Conservation (phyloP, 2,113 vertebrate genomes). For the Cyanistes caeruleus region DNA sequence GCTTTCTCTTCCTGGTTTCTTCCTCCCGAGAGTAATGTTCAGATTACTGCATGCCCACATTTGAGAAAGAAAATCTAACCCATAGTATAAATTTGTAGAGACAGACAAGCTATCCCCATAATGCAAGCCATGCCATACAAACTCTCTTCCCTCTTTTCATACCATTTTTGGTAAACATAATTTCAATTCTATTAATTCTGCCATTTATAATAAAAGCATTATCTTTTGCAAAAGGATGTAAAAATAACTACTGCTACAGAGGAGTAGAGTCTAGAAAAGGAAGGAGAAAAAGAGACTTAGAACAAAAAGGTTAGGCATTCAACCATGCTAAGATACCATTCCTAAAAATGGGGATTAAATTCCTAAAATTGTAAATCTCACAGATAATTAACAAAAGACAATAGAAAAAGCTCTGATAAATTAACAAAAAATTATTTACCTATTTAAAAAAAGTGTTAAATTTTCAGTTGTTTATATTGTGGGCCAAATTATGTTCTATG, state of each 20-base stretch:
- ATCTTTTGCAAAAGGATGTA: neutral
- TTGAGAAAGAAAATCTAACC: slow-evolving; percentile 7
- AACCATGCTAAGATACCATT: neutral
- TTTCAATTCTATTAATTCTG: neutral
- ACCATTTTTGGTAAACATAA: neutral
- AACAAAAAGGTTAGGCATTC: neutral
- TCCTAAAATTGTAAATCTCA: neutral
- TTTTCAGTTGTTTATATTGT: neutral
- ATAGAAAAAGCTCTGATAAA: neutral
- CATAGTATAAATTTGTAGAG: neutral
- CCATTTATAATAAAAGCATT: neutral
- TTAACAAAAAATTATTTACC: neutral
- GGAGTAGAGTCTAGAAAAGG: neutral
- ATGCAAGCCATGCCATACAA: neutral
- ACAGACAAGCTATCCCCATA: neutral
- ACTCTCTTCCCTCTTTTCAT: neutral
- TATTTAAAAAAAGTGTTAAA: neutral
- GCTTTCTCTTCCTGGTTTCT: slow-evolving; percentile 29
- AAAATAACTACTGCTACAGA: neutral
- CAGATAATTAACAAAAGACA: neutral
- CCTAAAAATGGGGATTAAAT: neutral
- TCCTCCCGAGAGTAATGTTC: slow-evolving; percentile 4
- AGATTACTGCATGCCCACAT: neutral
- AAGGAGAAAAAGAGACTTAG: neutral
- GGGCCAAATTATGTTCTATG: neutral